Percentiles rank a stretch among this genome's conserved stretches.
Evolutionary conservation across 2,797 vertebrate species (phyloP).

Genomic region (Rhynchonycteris naso): DNA sequence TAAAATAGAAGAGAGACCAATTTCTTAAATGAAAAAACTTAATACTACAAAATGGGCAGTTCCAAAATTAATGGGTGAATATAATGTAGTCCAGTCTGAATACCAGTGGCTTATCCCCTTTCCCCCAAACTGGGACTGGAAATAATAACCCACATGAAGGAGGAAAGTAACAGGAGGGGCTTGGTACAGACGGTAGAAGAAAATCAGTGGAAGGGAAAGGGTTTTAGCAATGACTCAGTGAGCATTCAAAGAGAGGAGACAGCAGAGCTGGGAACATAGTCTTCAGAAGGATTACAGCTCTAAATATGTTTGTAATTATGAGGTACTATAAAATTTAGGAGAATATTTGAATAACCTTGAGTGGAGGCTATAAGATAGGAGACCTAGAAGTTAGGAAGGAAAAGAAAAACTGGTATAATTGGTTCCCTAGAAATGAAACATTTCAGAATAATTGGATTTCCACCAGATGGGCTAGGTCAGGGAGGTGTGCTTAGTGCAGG

Average conservation of each 20-base stretch:
- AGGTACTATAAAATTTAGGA: not conserved
- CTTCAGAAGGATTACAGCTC: not conserved
- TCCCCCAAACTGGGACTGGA: not conserved
- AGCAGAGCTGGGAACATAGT: not conserved
- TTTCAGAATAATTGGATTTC: not conserved
- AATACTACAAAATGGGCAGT: not conserved
- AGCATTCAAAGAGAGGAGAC: not conserved
- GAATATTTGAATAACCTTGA: not conserved
- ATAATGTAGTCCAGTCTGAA: not conserved
- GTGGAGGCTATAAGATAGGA: not conserved
- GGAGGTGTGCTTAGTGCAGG: not conserved
- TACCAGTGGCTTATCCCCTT: not conserved
- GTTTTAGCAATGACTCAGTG: not conserved
- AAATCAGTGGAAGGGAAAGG: not conserved
- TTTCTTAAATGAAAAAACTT: conserved; percentile 20
- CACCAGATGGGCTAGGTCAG: too few relatives aligned
- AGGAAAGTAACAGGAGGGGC: not conserved
- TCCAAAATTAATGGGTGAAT: not conserved
- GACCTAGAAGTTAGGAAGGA: not conserved
- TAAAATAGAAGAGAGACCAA: not conserved
- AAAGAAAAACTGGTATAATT: not conserved
- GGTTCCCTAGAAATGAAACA: not conserved
- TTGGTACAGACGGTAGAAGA: accelerated
- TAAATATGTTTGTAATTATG: not conserved
- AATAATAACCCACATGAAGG: not conserved